Percentiles rank a stretch among this genome's conserved stretches.
These are phyloP conservation scores for Murina feae DNA, from an alignment of 2,113 vertebrate species.

Conservation along the genomic window DNA sequence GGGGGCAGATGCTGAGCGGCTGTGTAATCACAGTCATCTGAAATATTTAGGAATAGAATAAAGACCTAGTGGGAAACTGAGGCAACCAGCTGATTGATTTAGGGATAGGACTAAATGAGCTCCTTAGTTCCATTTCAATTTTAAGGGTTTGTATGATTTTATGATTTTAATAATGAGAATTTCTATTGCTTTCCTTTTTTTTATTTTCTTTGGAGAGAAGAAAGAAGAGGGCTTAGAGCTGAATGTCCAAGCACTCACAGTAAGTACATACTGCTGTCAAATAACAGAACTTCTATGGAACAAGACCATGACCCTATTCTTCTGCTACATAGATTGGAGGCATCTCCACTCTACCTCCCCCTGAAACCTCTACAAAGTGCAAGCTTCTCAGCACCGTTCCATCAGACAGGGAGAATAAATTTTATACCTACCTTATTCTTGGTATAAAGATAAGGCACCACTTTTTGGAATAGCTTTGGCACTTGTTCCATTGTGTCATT, in stretches of 20 bases:
- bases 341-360: background rate
- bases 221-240: background rate
- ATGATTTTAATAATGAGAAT: background rate
- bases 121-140: background rate
- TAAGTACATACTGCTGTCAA: background rate
- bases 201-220: background rate
- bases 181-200: background rate
- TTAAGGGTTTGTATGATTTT: background rate
- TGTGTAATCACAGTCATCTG: background rate
- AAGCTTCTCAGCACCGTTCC: background rate
- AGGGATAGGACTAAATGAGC: background rate
- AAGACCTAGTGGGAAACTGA: background rate
- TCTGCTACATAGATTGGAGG: background rate
- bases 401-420: background rate
- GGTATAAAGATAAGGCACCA: conserved; percentile 81
- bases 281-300: background rate
- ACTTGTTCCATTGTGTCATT: conserved; percentile 92
- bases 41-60: background rate
- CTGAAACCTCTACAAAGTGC: too few species aligned
- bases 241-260: background rate
- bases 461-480: conserved; percentile 83
- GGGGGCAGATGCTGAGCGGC: too few species aligned
- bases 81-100: background rate
- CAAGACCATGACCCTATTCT: background rate
- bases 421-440: conserved; percentile 88